A percentile compares a stretch with the other conserved stretches of the same genome.
phyloP scores from a whole-genome alignment of 2,113 vertebrate species.

The Dicrurus megarhynchus region DNA sequence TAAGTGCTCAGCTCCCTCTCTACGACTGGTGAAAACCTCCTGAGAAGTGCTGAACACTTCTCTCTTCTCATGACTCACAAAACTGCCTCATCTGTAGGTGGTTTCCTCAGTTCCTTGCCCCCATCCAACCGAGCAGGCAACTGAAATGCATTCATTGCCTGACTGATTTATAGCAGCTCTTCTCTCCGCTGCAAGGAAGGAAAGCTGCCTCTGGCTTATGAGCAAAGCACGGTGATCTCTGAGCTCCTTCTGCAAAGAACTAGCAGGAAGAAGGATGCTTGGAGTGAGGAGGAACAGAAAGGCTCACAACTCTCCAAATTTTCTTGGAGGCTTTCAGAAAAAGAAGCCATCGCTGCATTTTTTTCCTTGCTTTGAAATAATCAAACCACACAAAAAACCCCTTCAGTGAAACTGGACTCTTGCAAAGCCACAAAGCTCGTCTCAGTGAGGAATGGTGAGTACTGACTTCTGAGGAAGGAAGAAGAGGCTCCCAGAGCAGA shows the following conservation, averaged over 20 bases:
- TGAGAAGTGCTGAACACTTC: not conserved
- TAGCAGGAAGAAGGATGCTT: not conserved
- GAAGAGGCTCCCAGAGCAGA: not conserved
- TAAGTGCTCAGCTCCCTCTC: not conserved
- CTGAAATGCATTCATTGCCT: not conserved
- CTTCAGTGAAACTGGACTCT: not conserved
- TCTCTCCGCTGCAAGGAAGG: not conserved
- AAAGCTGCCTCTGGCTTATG: not conserved
- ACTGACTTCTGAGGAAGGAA: not conserved
- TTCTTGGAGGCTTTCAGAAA: not conserved
- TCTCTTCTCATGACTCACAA: conserved; percentile 13
- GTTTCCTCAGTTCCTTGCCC: conserved; percentile 50
- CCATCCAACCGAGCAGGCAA: not conserved
- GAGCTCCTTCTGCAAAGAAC: not conserved
- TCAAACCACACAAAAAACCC: not conserved
- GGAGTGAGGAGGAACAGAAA: not conserved
- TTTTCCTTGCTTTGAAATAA: not conserved
- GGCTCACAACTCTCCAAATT: not conserved
- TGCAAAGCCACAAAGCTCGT: not conserved
- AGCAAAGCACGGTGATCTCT: not conserved
- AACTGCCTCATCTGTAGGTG: conserved; percentile 37
- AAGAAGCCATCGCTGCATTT: not conserved
- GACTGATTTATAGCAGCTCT: not conserved
- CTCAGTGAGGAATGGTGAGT: not conserved
- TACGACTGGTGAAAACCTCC: not conserved